Evolutionary conservation across 1,140 invertebrate species (phyloP).

Genomic region (Zophobas atratus): DNA sequence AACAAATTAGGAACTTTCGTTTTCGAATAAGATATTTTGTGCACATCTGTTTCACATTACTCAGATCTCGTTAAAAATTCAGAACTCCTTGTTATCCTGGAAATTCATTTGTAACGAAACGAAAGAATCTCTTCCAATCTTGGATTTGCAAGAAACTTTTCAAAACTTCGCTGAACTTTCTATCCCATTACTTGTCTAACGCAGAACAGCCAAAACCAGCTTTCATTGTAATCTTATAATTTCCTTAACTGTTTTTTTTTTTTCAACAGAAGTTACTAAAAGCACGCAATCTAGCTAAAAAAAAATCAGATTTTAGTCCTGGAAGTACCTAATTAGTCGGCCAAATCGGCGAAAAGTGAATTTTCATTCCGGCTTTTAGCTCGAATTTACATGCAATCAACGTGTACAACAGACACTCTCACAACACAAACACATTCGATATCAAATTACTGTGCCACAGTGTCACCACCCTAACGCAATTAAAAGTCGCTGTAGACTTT

Average conservation of each 20-base stretch:
- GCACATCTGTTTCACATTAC: background rate
- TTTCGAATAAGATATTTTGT: background rate
- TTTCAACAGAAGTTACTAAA: background rate
- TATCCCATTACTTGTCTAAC: background rate
- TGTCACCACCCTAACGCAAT: slow-evolving; percentile 43
- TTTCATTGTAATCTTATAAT: background rate
- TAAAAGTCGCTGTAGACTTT: slow-evolving; percentile 41
- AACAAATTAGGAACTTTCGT: too few relatives aligned
- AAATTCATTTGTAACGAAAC: background rate
- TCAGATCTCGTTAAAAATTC: slow-evolving; percentile 23
- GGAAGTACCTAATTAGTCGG: too few relatives aligned
- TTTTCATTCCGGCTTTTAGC: slow-evolving; percentile 9
- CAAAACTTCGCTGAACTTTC: background rate
- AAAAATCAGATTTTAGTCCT: too few relatives aligned
- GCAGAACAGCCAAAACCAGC: background rate
- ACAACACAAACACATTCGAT: slow-evolving; percentile 29
- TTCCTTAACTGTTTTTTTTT: background rate
- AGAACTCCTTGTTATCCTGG: background rate
- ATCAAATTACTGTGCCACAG: slow-evolving; percentile 30
- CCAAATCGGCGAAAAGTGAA: background rate
- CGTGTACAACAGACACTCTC: slow-evolving; percentile 4
- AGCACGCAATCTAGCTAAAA: too few relatives aligned
- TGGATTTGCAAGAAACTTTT: slow-evolving; percentile 1
- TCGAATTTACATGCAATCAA: slow-evolving; percentile 6
- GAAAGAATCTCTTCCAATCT: slow-evolving; percentile 6